A percentile compares a stretch with the other conserved stretches of the same genome.
Evolutionary conservation across 2,113 vertebrate species (phyloP).

Genomic region (Himantopus leucocephalus): DNA sequence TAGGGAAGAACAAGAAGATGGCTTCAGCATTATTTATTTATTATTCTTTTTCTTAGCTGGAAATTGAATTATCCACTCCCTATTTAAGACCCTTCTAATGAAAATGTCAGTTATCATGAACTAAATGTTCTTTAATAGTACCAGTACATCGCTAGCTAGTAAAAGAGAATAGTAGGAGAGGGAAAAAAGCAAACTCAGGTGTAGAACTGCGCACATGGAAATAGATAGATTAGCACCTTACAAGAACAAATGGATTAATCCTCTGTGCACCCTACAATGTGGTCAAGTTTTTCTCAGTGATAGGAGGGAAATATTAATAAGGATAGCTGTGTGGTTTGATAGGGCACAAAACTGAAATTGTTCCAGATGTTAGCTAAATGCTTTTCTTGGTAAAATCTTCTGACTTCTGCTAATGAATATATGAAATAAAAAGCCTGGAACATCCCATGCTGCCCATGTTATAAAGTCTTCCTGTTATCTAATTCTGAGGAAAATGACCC

Average conservation of each 20-base stretch:
- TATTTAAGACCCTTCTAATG: not conserved
- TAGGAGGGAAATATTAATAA: not conserved
- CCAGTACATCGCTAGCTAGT: not conserved
- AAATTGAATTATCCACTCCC: constrained; percentile 29
- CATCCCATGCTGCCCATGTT: not conserved
- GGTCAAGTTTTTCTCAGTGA: not conserved
- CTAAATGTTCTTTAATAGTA: not conserved
- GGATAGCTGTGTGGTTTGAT: not conserved
- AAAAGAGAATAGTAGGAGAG: not conserved
- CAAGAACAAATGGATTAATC: not conserved
- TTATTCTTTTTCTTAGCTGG: constrained; percentile 47
- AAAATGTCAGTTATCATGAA: constrained; percentile 26
- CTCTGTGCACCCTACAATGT: not conserved
- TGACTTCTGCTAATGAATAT: not conserved
- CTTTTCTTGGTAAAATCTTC: not conserved
- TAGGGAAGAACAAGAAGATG: not conserved
- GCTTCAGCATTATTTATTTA: constrained; percentile 39
- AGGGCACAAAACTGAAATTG: not conserved
- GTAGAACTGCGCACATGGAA: not conserved
- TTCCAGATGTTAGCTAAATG: not conserved
- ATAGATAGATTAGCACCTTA: not conserved
- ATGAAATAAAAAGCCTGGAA: not conserved
- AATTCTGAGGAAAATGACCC: not conserved
- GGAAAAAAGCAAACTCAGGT: not conserved
- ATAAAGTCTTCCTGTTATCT: not conserved